A percentile compares a stretch with the other conserved stretches of the same genome.
Evolutionary conservation across 37 sponge, comb jelly and placozoan genomes (phyloP).

Genomic region (Aplysina aerophoba): DNA sequence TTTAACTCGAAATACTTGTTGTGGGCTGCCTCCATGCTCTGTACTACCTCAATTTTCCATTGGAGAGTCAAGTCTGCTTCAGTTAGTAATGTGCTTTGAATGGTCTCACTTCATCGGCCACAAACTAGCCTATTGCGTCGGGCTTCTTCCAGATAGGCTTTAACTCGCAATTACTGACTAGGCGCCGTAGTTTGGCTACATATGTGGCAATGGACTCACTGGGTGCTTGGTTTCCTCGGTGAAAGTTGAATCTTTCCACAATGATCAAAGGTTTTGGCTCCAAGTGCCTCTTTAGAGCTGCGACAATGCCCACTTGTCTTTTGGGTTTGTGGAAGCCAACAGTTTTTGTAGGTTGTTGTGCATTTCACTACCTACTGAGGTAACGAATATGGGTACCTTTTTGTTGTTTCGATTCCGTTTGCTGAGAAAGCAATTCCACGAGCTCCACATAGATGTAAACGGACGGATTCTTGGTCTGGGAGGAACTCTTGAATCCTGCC

Average conservation of each 20-base stretch:
- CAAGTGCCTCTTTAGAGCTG: not conserved
- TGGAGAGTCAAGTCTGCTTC: not conserved
- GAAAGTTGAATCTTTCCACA: constrained; percentile 25
- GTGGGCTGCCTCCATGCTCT: not conserved
- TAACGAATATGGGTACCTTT: no score
- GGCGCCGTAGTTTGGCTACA: constrained; percentile 19
- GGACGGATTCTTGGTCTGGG: no score
- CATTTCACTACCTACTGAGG: no score
- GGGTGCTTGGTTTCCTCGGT: constrained; percentile 1
- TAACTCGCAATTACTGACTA: constrained; percentile 7
- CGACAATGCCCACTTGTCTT: not conserved
- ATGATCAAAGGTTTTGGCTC: constrained; percentile 32
- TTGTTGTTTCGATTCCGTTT: no score
- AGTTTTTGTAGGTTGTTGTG: not conserved
- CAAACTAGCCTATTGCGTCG: constrained; percentile 6
- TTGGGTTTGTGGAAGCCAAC: not conserved
- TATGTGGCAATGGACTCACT: constrained; percentile 21
- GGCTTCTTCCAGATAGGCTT: constrained; percentile 12
- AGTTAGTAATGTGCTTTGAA: not conserved
- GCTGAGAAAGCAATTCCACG: no score
- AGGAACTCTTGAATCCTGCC: no score
- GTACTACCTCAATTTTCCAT: not conserved
- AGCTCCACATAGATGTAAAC: no score
- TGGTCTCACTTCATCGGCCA: not conserved
- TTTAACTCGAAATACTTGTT: no score